These are phyloP conservation scores for Brachypodius melanocephalos DNA, from an alignment of 2,113 vertebrate genomes.

Conservation along the genomic window DNA sequence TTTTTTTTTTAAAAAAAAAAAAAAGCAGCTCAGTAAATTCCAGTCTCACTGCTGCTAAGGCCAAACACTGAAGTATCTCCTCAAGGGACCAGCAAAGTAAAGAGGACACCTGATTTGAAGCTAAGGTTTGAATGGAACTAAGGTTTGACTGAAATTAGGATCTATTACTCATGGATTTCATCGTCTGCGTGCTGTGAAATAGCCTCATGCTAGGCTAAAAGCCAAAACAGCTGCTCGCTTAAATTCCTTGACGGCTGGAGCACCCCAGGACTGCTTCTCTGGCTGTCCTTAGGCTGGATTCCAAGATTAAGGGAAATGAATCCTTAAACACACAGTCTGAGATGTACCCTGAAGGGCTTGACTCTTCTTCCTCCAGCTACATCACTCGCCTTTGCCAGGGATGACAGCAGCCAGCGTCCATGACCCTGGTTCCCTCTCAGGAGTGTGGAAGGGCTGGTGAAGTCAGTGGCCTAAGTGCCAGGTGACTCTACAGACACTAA, in stretches of 20 bases:
- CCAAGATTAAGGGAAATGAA: not conserved
- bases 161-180: not conserved
- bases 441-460: not conserved
- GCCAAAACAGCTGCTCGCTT: not conserved
- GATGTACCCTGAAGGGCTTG: not conserved
- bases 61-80: fast-evolving
- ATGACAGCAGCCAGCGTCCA: not conserved
- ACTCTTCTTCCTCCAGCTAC: not conserved
- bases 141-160: not conserved
- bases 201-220: not conserved
- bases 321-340: not conserved
- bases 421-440: not conserved
- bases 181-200: not conserved
- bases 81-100: not conserved
- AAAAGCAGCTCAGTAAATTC: not conserved
- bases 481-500: not conserved
- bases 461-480: fast-evolving
- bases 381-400: not conserved
- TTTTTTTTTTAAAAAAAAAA: not conserved
- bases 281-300: not conserved
- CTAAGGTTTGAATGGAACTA: not conserved
- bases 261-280: not conserved
- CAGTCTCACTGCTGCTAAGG: not conserved
- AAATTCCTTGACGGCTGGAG: not conserved
- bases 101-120: not conserved